Evolutionary conservation across 2,888 invertebrate genomes (phyloP), one percentile per base, ranked within the genome.

Genomic region (Chymomyza caudatula): DNA sequence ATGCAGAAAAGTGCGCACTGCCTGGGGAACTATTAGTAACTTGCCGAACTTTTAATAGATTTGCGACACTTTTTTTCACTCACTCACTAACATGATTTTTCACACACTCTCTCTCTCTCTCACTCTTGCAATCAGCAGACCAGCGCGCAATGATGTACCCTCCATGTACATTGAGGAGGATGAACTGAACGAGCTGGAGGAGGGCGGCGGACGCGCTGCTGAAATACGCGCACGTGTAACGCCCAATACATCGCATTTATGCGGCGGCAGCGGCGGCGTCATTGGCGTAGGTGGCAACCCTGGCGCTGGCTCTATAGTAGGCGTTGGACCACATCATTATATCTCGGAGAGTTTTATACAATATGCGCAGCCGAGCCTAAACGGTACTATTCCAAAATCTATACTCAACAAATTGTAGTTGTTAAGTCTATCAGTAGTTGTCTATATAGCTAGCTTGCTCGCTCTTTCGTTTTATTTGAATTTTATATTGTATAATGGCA

Each of bases 101-200:
- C 13, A 15, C 17, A 19, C 11, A 43, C 15, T 60, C 5, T 63
- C 44, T 43, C 23, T 11, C 23, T 25, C 29, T 62, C 37, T 49
- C 20, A 43, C 42, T 13, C 11, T 17, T 42, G 37, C 55, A 17
- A 25, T 42, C 73, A 65, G 44, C 71, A 91, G 91, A 79, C 90
- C 91, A 42, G 90, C 89, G 55, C 88, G 91, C 76, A 90, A 87
- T 68, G 90, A 90, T 85, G 91, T 91, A 42, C 91, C 91, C 74
- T 90, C 91, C 47, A 91, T 91, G 91, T 91, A 91, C 71, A 90
- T 90, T 67, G 91, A 91, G 74, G 91, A 91, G 78, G 91, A 91
- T 59, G 90, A 89, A 67, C 85, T 89, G 66, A 88, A 89, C 67
- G 89, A 90, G 59, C 89, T 90, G 62, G 90, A 90, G 71, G 88